A percentile compares a stretch with the other conserved stretches of the same genome.
Evolutionary conservation across 2,113 vertebrate species (phyloP).

Genomic region (Pseudonaja textilis): DNA sequence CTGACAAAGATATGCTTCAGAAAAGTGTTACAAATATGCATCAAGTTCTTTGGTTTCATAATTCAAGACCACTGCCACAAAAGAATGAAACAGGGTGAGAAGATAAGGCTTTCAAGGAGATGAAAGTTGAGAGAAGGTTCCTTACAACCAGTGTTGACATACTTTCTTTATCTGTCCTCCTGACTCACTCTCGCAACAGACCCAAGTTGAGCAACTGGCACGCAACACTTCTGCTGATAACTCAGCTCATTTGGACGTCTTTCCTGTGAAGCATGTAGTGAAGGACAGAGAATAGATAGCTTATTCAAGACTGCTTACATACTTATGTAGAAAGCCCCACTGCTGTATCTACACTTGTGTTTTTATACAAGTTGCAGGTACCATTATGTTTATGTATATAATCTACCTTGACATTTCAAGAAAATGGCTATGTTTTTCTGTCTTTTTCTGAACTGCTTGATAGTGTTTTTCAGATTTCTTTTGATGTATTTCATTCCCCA

Average conservation of each 20-base stretch:
- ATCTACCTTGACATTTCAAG: not conserved
- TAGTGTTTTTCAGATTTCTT: not conserved
- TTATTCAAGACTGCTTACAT: not conserved
- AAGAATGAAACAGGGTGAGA: not conserved
- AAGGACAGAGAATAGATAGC: not conserved
- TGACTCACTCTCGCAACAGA: not conserved
- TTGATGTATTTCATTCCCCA: not conserved
- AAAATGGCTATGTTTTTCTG: not conserved
- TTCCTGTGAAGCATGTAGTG: not conserved
- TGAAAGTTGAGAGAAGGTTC: conserved; percentile 29
- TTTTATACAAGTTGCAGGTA: not conserved
- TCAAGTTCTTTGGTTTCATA: conserved; percentile 30
- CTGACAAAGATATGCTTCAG: not conserved
- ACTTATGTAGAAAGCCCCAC: not conserved
- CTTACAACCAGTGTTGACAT: conserved; percentile 22
- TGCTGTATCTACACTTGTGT: not conserved
- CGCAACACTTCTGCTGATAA: conserved; percentile 18
- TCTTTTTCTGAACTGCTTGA: not conserved
- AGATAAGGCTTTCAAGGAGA: conserved; percentile 21
- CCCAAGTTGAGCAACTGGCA: conserved; percentile 19
- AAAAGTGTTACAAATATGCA: conserved; percentile 3
- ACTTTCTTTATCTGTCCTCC: conserved; percentile 21
- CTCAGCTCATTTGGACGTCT: not conserved
- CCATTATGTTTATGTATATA: not conserved
- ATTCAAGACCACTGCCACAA: conserved; percentile 19